Base-by-base conservation (phyloP, 2,113 vertebrate species). In the Petroica traversi region DNA sequence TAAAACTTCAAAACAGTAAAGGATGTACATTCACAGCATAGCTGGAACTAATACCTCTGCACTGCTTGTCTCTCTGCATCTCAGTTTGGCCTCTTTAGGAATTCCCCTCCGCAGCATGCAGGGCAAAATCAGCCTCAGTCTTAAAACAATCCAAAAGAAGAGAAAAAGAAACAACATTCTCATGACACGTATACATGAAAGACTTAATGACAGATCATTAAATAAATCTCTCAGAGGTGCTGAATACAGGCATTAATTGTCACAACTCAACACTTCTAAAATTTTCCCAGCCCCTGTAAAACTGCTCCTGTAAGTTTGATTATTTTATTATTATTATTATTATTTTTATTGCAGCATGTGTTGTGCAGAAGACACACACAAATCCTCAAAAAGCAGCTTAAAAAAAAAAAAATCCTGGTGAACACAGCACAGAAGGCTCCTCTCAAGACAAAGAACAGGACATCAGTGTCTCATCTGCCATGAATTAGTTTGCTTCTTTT, bases 381-480 rank as follows among this genome's bases (percentile, higher is more conserved):
- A 93, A 92, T 87, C 85, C 91, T 91, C 88, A 72, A 78, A 94
- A 97, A 87, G 34, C 75, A 84, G 75, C 77, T 90, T 89, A 82
- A 82, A 88, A 94, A 93, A 90, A 82, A 82, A 88, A 94, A 93
- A 90, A 86, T 77, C 76, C 62, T 84, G 55, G 52, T 40, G 76
- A 91, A 84, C 69, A 19, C 36, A 68, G 83, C 85, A 86, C 88
- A 94, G 87, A 95, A 90, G 64, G 94, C 76, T 85, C 48, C 85
- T 90, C 92, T 76, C 69, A 94, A 96, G 91, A 93, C 87, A 85
- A 88, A 87, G 91, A 95, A 92, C 89, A 92, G 95, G 88, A 92
- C 88, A 93, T 93, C 89, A 85, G 87, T 88, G 75, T 86, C 88
- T 96, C 86, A 89, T 95, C 87, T 94, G 86, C 78, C 78, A 40